Evolutionary conservation across 2,113 vertebrate species (phyloP), one percentile per base, ranked within the genome.

Genomic region (Nesogale talazaci): DNA sequence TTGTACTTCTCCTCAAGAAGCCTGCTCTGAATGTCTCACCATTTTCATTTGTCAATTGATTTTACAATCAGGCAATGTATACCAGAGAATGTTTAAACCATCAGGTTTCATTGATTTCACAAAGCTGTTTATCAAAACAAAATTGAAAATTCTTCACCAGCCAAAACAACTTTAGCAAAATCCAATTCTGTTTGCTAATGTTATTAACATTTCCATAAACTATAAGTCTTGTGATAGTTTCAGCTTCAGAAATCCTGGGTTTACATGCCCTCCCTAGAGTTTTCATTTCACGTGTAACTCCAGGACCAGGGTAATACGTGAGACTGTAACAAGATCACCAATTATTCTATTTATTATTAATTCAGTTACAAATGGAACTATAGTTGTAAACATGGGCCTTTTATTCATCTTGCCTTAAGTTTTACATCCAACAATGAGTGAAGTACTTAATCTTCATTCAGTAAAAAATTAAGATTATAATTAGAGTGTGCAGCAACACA

Each of bases 11-110:
- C 89, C 15, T 2, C 85, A 87, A 79, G 77, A 86, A 92, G 56
- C 19, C 84, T 78, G 3, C 4, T 75, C 77, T 69, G 69, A 96
- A 67, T 3, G 7, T 29, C 94, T 94, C 85, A 78, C 65, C 88
- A 92, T 83, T 79, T 95, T 89, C 36, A 90, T 96, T 86, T 95
- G 83, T 70, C 40, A 2, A 93, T 69, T 0, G 34, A 89, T 96
- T 96, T 96, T 89, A 90, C 96, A 96, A 94, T 93, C 14, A 88
- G 81, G 40, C 76, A 69, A 75, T 86, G 86, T 91, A 86, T 52
- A 40, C 92, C 93, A 96, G 94, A 92, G 80, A 69, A 94, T 23
- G 79, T 65, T 97, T 91, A 92, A 97, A 92, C 74, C 83, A 95
- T 93, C 6, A 22, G 83, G 88, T 78, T 94, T 85, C 65, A 31